Percentiles rank a stretch among this genome's conserved stretches.
Evolutionary conservation across 2,113 vertebrate species (phyloP).

Genomic region (Poeciliopsis turrubarensis): DNA sequence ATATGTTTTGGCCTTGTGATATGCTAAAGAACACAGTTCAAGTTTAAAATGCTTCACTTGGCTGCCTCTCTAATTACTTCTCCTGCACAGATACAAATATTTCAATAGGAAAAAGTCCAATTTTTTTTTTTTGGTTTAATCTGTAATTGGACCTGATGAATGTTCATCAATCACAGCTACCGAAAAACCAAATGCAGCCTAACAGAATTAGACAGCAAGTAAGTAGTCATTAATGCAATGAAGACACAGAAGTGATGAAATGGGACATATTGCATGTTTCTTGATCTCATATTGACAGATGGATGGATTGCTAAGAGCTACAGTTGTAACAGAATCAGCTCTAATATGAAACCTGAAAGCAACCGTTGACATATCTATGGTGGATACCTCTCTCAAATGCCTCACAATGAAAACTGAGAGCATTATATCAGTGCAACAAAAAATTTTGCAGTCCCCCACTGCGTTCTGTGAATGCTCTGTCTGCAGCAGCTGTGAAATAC

Average conservation of each 20-base stretch:
- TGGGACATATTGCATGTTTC: constrained; percentile 37
- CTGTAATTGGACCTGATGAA: neutral
- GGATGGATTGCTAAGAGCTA: neutral
- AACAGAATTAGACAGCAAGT: constrained; percentile 25
- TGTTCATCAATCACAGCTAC: neutral
- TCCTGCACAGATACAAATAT: neutral
- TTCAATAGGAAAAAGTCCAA: neutral
- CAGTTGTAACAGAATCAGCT: neutral
- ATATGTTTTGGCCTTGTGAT: neutral
- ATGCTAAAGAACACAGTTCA: neutral
- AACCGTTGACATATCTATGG: neutral
- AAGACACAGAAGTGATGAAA: constrained; percentile 22
- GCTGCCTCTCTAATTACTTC: neutral
- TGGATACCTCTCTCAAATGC: neutral
- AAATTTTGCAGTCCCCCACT: neutral
- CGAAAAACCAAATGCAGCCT: neutral
- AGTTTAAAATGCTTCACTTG: neutral
- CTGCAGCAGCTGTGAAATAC: neutral
- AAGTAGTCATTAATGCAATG: constrained; percentile 21
- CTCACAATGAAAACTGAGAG: neutral
- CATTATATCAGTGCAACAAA: neutral
- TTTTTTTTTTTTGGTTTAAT: neutral
- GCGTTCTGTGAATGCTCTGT: neutral
- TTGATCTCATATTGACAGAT: constrained; percentile 15
- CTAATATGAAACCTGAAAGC: neutral